A percentile compares a stretch with the other conserved stretches of the same genome.
phyloP scores from a whole-genome alignment of 2,888 invertebrate genomes.

The Kuschelorhynchus macadamiae region DNA sequence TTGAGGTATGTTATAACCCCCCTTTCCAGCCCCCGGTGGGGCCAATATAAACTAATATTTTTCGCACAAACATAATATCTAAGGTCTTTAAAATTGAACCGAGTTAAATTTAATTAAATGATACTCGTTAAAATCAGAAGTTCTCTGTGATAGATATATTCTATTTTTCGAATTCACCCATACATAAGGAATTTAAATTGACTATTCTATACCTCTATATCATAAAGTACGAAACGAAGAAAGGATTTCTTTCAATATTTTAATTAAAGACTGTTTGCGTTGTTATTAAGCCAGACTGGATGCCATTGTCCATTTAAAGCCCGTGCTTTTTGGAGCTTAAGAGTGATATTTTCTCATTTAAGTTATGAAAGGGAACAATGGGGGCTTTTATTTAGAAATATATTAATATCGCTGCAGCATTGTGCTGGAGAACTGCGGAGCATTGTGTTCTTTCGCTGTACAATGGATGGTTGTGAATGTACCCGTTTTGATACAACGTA shows the following conservation, averaged over 20 bases:
- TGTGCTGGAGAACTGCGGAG: slow-evolving; percentile 26
- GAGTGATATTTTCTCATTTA: slow-evolving; percentile 50
- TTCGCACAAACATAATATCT: too few relatives aligned
- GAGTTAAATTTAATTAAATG: too few relatives aligned
- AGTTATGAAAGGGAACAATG: slow-evolving; percentile 48
- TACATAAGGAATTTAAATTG: too few relatives aligned
- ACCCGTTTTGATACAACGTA: background rate
- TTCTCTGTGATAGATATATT: too few relatives aligned
- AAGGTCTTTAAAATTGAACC: too few relatives aligned
- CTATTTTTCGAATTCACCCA: too few relatives aligned
- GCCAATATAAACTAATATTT: too few relatives aligned
- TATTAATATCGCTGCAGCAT: slow-evolving; percentile 42
- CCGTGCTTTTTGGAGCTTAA: slow-evolving; percentile 44
- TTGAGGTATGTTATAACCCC: too few relatives aligned
- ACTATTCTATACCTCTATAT: too few relatives aligned
- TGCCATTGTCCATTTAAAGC: slow-evolving; percentile 45
- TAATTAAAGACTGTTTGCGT: slow-evolving; percentile 47
- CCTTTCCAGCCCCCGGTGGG: too few relatives aligned
- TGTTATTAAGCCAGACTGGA: slow-evolving; percentile 43
- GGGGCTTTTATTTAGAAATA: slow-evolving; percentile 42
- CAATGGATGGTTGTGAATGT: slow-evolving; percentile 19
- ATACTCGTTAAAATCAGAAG: too few relatives aligned
- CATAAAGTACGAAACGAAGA: slow-evolving; percentile 10
- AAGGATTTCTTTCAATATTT: slow-evolving; percentile 41
- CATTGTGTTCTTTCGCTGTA: slow-evolving; percentile 22